Evolutionary conservation across 1,140 invertebrate species (phyloP).

Genomic region (Drosophila cardini): DNA sequence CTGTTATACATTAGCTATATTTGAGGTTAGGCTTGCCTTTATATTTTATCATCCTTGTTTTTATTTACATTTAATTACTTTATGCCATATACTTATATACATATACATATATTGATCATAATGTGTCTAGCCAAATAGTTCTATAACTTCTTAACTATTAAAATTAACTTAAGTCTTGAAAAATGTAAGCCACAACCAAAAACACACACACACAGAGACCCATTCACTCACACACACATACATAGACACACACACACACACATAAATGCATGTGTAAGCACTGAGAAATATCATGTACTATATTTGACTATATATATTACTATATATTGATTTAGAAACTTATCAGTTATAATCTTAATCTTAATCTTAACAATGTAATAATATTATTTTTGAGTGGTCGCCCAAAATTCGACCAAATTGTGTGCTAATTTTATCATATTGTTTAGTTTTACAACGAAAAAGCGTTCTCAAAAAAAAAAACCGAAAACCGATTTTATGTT

Average conservation of each 20-base stretch:
- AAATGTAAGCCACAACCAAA: constrained; percentile 46
- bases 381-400: constrained; percentile 48
- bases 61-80: constrained; percentile 31
- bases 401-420: constrained; percentile 45
- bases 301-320: constrained; percentile 43
- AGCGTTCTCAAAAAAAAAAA: constrained; percentile 39
- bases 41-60: constrained; percentile 8
- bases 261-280: constrained; percentile 66
- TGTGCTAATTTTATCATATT: constrained; percentile 56
- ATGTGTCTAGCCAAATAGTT: constrained; percentile 29
- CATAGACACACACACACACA: constrained; percentile 36
- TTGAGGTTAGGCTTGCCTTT: constrained; percentile 19
- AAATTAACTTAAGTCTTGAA: constrained; percentile 56
- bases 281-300: constrained; percentile 52
- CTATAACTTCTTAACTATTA: constrained; percentile 33
- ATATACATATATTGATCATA: constrained; percentile 38
- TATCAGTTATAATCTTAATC: constrained; percentile 55
- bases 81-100: constrained; percentile 26
- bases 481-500: constrained; percentile 26
- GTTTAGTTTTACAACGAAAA: constrained; percentile 3
- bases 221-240: constrained; percentile 24
- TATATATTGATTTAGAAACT: constrained; percentile 49
- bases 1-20: constrained; percentile 28
- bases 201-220: constrained; percentile 6
- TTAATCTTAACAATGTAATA: constrained; percentile 52